These are phyloP conservation scores for Chironomus tepperi DNA, from an alignment of 1,140 invertebrate species.

Conservation along the genomic window DNA sequence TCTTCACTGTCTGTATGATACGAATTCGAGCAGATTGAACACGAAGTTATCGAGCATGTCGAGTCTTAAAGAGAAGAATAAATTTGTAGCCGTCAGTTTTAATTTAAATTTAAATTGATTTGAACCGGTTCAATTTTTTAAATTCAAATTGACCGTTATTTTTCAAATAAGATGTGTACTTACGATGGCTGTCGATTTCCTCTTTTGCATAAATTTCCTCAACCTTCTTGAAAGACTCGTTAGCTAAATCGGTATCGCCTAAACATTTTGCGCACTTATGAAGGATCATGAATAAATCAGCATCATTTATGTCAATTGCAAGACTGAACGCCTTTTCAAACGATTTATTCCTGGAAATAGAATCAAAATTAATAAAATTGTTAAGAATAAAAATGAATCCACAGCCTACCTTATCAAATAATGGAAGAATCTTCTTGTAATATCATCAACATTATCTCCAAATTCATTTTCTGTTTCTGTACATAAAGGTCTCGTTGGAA, in stretches of 20 bases:
- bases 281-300: constrained; percentile 76
- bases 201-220: constrained; percentile 52
- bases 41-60: constrained; percentile 41
- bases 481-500: constrained; percentile 51
- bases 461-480: constrained; percentile 61
- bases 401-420: constrained; percentile 54
- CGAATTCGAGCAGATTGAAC: background rate
- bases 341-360: constrained; percentile 53
- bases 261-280: constrained; percentile 65
- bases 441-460: constrained; percentile 58
- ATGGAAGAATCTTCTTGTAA: constrained; percentile 71
- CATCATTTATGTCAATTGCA: constrained; percentile 72
- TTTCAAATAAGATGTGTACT: constrained; percentile 25
- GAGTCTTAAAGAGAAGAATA: constrained; percentile 41
- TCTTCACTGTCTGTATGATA: background rate
- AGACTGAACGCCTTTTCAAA: constrained; percentile 80
- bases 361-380: constrained; percentile 27
- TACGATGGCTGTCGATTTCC: constrained; percentile 35
- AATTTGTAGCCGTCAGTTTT: constrained; percentile 25
- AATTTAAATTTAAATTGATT: too few relatives aligned
- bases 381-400: constrained; percentile 22
- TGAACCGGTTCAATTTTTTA: too few relatives aligned
- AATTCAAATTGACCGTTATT: too few relatives aligned
- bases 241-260: constrained; percentile 59
- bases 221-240: constrained; percentile 64